phyloP scores from a whole-genome alignment of 1,140 invertebrate genomes.

The Schlechtendalia chinensis region DNA sequence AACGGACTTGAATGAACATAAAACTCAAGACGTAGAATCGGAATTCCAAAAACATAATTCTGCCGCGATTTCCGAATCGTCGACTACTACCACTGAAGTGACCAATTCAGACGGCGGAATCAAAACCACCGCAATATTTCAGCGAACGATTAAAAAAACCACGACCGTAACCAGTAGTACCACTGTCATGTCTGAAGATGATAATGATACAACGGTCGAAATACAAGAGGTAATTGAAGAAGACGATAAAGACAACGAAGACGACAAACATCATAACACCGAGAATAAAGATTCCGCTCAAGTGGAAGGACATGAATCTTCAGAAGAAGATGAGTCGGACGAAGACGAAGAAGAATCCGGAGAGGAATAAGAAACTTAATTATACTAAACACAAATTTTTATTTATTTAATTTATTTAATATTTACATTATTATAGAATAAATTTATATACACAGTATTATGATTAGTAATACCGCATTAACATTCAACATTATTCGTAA shows the following conservation, averaged over 20 bases:
- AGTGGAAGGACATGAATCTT: constrained; percentile 40
- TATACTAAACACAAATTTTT: neutral
- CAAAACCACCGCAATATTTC: constrained; percentile 32
- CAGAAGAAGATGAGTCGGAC: constrained; percentile 31
- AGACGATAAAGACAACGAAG: constrained; percentile 29
- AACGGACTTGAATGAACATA: neutral
- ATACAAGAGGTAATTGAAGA: constrained; percentile 33
- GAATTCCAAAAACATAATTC: neutral
- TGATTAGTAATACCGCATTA: neutral
- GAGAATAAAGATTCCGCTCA: constrained; percentile 18
- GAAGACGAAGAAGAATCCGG: constrained; percentile 22
- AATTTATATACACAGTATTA: constrained; percentile 2
- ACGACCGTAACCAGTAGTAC: constrained; percentile 29
- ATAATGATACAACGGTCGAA: constrained; percentile 3
- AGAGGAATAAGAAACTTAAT: constrained; percentile 29
- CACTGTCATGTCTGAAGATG: neutral
- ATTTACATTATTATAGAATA: constrained; percentile 30
- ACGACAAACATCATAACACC: neutral
- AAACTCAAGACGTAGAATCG: neutral
- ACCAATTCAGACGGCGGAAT: constrained; percentile 5
- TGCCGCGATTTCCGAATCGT: neutral
- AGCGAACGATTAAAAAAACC: constrained; percentile 3
- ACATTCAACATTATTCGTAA: constrained; percentile 8
- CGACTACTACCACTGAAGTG: constrained; percentile 16
- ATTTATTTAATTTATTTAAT: constrained; percentile 26